These are phyloP conservation scores for Sesia apiformis DNA, from an alignment of 2,888 invertebrate genomes.

Conservation along the genomic window DNA sequence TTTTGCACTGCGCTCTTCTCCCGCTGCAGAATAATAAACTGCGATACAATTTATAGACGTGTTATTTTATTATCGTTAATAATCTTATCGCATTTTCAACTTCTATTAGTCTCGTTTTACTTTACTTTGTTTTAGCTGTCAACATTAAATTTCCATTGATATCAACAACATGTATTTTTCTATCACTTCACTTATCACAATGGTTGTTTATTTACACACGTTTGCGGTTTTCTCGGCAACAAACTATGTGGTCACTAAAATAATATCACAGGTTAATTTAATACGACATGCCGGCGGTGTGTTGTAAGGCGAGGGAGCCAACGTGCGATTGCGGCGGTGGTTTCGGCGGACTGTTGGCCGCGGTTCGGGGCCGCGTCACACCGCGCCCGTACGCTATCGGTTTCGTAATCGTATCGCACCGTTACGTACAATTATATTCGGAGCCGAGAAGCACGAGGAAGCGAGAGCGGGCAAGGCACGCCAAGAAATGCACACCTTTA, in stretches of 20 bases:
- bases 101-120: slow-evolving; percentile 30
- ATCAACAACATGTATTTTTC: neutral
- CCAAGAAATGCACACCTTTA: neutral
- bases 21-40: slow-evolving; percentile 32
- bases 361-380: slow-evolving; percentile 18
- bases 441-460: slow-evolving; percentile 15
- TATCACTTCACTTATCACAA: neutral
- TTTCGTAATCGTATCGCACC: slow-evolving; percentile 44
- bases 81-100: slow-evolving; percentile 60
- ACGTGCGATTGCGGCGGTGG: slow-evolving; percentile 34
- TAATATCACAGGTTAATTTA: too few species aligned
- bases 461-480: slow-evolving; percentile 4
- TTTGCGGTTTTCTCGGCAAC: neutral
- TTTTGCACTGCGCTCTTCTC: slow-evolving; percentile 30
- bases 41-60: slow-evolving; percentile 31
- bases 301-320: slow-evolving; percentile 3
- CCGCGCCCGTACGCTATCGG: slow-evolving; percentile 28
- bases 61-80: slow-evolving; percentile 29
- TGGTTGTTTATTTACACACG: neutral
- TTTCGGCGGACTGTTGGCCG: slow-evolving; percentile 33
- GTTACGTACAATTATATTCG: slow-evolving; percentile 18
- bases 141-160: slow-evolving; percentile 3
- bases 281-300: too few species aligned
- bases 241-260: too few species aligned
- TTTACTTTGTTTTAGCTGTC: slow-evolving; percentile 35